Conservation (phyloP, 2,113 vertebrate species). For the Ophthalmolycus amberensis region DNA sequence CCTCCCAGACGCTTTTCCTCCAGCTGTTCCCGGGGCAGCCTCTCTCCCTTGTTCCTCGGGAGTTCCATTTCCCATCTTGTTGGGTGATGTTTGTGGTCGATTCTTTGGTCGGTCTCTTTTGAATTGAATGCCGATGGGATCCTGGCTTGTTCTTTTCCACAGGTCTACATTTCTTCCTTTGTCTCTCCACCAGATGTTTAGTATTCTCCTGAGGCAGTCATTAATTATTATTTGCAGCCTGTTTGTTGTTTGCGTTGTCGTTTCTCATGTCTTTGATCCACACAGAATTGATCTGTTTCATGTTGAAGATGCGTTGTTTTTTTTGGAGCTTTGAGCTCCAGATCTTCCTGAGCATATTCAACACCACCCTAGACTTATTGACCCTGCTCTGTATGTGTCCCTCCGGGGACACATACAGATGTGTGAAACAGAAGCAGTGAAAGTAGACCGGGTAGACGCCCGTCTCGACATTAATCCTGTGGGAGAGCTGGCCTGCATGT, state of each 20-base stretch:
- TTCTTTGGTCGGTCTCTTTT: neutral
- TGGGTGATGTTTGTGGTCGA: neutral
- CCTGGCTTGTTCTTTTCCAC: neutral
- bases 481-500: neutral
- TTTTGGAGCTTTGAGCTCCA: neutral
- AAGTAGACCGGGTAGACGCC: no score
- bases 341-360: neutral
- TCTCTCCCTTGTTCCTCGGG: neutral
- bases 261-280: neutral
- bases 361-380: neutral
- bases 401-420: no score
- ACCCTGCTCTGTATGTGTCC: neutral
- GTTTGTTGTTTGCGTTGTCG: neutral
- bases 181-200: constrained; percentile 2
- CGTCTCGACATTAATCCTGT: neutral
- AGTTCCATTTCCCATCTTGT: neutral
- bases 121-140: neutral
- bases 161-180: neutral
- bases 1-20: no score
- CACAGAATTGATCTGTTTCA: neutral
- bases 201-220: neutral
- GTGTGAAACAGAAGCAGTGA: no score
- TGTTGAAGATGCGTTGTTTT: neutral
- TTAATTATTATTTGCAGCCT: constrained; percentile 4
- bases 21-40: neutral